Evolutionary conservation across 1,140 invertebrate species (phyloP).

Genomic region (Drosophila baimaii): DNA sequence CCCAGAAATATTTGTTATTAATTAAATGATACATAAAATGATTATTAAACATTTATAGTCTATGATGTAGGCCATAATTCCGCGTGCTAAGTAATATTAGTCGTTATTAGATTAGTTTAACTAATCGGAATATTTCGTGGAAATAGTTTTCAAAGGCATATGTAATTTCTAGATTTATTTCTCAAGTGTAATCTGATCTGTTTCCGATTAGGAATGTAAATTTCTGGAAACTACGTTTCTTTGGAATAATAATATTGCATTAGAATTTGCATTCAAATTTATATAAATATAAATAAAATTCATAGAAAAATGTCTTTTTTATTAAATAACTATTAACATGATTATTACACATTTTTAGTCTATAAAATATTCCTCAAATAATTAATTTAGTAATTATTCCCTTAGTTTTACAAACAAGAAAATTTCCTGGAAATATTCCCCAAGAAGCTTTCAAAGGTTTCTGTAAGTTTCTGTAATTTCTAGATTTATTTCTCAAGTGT

Average conservation of each 20-base stretch:
- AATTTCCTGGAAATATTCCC: not conserved
- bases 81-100: too few relatives aligned
- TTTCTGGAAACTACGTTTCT: too few relatives aligned
- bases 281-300: too few relatives aligned
- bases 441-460: not conserved
- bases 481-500: constrained; percentile 1
- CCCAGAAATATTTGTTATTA: not conserved
- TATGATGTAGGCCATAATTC: not conserved
- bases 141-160: not conserved
- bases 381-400: not conserved
- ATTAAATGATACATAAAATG: not conserved
- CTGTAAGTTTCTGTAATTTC: not conserved
- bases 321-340: too few relatives aligned
- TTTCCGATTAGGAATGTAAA: too few relatives aligned
- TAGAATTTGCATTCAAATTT: too few relatives aligned
- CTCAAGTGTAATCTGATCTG: constrained; percentile 18
- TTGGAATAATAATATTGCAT: too few relatives aligned
- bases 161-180: not conserved
- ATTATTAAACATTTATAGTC: not conserved
- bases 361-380: too few relatives aligned
- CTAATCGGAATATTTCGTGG: too few relatives aligned
- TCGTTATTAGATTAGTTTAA: not conserved
- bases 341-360: too few relatives aligned
- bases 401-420: not conserved
- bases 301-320: too few relatives aligned